Percentiles rank a stretch among this genome's conserved stretches.
These are phyloP conservation scores for Drosophila paracracens DNA, from an alignment of 2,888 invertebrate species.

Conservation along the genomic window DNA sequence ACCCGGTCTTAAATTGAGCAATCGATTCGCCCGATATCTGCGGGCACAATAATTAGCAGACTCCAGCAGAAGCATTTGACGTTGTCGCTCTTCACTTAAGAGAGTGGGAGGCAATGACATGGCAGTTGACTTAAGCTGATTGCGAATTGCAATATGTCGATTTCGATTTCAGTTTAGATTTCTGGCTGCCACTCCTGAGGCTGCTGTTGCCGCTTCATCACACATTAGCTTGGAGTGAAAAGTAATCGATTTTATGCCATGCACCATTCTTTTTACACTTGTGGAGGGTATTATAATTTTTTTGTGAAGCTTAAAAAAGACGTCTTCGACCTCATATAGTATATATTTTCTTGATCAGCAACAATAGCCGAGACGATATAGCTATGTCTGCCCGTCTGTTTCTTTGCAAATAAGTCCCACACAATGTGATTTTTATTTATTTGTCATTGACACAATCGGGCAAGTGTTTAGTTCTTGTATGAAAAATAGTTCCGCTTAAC, in stretches of 20 bases:
- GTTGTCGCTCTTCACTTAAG: constrained; percentile 9
- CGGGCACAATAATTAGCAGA: constrained; percentile 48
- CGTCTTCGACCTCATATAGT: not conserved
- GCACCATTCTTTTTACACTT: not conserved
- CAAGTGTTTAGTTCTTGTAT: not conserved
- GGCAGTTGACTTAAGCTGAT: constrained; percentile 66
- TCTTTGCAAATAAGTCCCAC: not conserved
- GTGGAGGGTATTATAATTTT: not conserved
- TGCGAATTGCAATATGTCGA: constrained; percentile 43
- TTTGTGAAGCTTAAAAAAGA: not conserved
- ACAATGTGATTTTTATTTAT: not conserved
- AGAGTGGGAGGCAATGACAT: constrained; percentile 12
- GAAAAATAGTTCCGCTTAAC: not conserved
- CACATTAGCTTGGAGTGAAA: constrained; percentile 28
- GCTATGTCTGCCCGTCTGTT: not conserved
- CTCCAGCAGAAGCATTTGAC: not conserved
- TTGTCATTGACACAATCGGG: not conserved
- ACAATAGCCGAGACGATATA: not conserved
- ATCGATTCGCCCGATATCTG: constrained; percentile 10
- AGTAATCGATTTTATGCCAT: constrained; percentile 67
- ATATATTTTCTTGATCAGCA: not conserved
- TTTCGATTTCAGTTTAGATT: constrained; percentile 32
- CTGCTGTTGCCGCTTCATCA: constrained; percentile 28
- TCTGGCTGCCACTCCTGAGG: constrained; percentile 9
- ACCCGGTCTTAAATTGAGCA: constrained; percentile 16